These are phyloP conservation scores for Camptogramma bilineatum DNA, from an alignment of 2,888 invertebrate species.

Conservation along the genomic window DNA sequence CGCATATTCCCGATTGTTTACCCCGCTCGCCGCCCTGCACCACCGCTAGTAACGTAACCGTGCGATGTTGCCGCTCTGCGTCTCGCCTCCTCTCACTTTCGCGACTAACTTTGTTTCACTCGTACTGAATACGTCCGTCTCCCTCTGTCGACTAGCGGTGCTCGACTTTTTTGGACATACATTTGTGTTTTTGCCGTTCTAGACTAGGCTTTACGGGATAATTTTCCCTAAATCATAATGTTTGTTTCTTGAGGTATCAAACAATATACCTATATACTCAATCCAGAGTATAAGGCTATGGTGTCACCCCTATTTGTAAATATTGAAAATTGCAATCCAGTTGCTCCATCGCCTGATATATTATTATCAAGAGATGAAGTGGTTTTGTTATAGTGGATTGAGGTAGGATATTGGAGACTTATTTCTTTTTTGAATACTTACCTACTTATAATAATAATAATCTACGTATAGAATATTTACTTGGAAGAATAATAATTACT, in stretches of 20 bases:
- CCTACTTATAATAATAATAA: too few relatives aligned
- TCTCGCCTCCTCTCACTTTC: constrained; percentile 83
- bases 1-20: constrained; percentile 80
- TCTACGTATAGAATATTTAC: too few relatives aligned
- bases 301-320: background rate
- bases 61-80: constrained; percentile 77
- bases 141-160: constrained; percentile 78
- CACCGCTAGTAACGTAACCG: constrained; percentile 72
- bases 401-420: too few relatives aligned
- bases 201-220: constrained; percentile 69
- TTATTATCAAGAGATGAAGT: too few relatives aligned
- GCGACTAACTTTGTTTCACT: constrained; percentile 64
- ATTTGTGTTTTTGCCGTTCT: constrained; percentile 74
- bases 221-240: constrained; percentile 1
- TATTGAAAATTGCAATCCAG: background rate
- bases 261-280: too few relatives aligned
- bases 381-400: too few relatives aligned
- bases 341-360: too few relatives aligned
- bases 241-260: background rate
- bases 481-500: too few relatives aligned
- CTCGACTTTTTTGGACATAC: constrained; percentile 82
- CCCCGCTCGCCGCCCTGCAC: constrained; percentile 72
- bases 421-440: too few relatives aligned
- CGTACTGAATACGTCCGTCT: constrained; percentile 56
- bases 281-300: too few relatives aligned